phyloP scores from a whole-genome alignment of 2,797 vertebrate species.

The Paratrypauchen microcephalus region DNA sequence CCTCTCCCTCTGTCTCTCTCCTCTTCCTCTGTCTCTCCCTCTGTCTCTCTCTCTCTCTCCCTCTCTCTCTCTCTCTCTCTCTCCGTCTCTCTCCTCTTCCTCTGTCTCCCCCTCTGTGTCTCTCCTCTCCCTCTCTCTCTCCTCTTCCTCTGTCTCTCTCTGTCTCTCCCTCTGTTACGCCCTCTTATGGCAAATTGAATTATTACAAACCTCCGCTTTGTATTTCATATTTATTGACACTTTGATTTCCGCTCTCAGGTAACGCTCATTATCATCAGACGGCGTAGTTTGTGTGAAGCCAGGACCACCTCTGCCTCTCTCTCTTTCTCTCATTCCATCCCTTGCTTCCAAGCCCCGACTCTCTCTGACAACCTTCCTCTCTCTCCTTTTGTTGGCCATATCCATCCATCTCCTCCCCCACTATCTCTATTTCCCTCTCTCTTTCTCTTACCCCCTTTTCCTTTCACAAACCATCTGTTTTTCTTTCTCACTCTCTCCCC shows the following conservation, averaged over 20 bases:
- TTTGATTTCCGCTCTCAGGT: slow-evolving; percentile 56
- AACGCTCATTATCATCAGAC: slow-evolving; percentile 64
- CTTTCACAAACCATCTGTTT: no score
- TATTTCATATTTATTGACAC: slow-evolving; percentile 60
- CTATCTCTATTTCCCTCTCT: no score
- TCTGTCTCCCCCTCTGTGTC: not conserved
- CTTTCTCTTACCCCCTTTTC: no score
- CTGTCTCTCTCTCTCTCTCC: no score
- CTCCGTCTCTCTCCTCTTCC: not conserved
- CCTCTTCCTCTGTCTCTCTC: not conserved
- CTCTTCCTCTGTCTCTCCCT: no score
- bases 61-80: no score
- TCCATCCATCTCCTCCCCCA: no score
- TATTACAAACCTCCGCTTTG: slow-evolving; percentile 43
- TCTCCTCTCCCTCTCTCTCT: no score
- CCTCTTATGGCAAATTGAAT: slow-evolving; percentile 52
- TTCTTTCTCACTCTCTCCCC: no score
- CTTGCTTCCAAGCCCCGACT: no score
- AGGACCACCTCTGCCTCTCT: slow-evolving; percentile 41
- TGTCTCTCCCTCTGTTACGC: not conserved
- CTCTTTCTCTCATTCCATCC: slow-evolving; percentile 8
- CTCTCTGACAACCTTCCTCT: no score
- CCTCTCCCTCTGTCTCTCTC: no score
- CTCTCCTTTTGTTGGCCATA: not conserved
- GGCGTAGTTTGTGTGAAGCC: slow-evolving; percentile 61